Percentiles rank a stretch among this genome's conserved stretches.
These are phyloP conservation scores for Pituophis catenifer DNA, from an alignment of 2,113 vertebrate species.

Conservation along the genomic window DNA sequence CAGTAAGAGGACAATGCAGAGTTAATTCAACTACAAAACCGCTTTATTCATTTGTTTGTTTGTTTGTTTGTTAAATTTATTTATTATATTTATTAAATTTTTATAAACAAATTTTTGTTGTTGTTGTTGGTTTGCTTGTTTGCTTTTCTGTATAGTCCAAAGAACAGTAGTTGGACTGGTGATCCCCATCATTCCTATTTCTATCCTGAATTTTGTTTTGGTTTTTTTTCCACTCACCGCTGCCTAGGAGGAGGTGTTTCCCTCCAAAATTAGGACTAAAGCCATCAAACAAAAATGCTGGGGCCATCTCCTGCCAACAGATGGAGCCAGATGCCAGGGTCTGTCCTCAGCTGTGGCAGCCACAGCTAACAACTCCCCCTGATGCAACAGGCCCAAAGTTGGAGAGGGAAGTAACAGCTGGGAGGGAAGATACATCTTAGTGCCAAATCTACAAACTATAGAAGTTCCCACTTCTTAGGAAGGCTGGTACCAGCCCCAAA, in stretches of 20 bases:
- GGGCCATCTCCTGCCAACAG: constrained; percentile 15
- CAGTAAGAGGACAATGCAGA: neutral
- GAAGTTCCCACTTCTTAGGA: neutral
- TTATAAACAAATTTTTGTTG: neutral
- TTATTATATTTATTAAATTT: too few relatives aligned
- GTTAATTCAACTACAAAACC: neutral
- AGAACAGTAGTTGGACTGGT: neutral
- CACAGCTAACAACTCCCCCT: neutral
- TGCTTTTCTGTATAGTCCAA: neutral
- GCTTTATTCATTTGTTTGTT: neutral
- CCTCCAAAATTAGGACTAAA: neutral
- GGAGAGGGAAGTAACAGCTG: neutral
- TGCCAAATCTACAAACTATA: too few relatives aligned
- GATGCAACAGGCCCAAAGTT: neutral
- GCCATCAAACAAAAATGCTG: neutral
- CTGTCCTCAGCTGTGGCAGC: too few relatives aligned
- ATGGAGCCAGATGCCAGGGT: constrained; percentile 1
- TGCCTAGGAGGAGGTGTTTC: neutral
- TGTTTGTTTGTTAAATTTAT: too few relatives aligned
- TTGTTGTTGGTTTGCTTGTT: neutral
- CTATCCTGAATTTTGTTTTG: neutral
- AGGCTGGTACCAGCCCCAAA: neutral
- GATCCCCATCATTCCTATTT: neutral
- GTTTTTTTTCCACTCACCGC: neutral
- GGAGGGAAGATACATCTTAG: neutral